phyloP scores from a whole-genome alignment of 2,888 invertebrate species.

The Ceratothoa steindachneri region DNA sequence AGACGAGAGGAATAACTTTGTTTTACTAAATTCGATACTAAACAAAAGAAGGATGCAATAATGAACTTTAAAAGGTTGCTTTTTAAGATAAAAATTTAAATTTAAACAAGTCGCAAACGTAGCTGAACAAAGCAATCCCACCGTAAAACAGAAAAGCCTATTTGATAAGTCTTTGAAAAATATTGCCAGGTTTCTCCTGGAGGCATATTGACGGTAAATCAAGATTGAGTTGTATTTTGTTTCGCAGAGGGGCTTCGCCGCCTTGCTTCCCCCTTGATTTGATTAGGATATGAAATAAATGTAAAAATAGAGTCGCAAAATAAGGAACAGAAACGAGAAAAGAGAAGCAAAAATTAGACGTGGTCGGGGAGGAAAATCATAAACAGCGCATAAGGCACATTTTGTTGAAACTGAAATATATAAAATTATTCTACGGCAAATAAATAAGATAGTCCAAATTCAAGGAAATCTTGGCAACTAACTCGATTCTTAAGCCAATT shows the following conservation, averaged over 20 bases:
- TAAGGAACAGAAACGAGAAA: background rate
- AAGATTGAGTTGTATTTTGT: constrained; percentile 12
- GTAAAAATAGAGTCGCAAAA: background rate
- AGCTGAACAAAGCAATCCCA: background rate
- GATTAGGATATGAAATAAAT: constrained; percentile 15
- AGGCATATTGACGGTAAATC: constrained; percentile 12
- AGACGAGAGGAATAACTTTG: too few relatives aligned
- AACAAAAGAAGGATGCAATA: too few relatives aligned
- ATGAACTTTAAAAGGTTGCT: too few relatives aligned
- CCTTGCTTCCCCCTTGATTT: constrained; percentile 10
- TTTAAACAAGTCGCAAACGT: background rate
- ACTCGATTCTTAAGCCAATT: too few relatives aligned
- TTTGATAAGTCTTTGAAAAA: background rate
- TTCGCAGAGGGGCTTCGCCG: background rate
- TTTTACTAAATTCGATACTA: too few relatives aligned
- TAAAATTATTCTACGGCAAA: too few relatives aligned
- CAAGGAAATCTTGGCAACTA: too few relatives aligned
- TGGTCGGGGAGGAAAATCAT: too few relatives aligned
- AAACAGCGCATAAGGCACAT: too few relatives aligned
- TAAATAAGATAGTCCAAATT: too few relatives aligned
- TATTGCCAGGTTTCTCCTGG: background rate
- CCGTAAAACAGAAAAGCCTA: background rate
- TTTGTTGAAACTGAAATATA: too few relatives aligned
- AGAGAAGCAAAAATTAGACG: too few relatives aligned
- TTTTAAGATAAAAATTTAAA: background rate